These are phyloP conservation scores for Rhynchopsitta pachyrhyncha DNA, from an alignment of 2,113 vertebrate genomes.

Conservation along the genomic window DNA sequence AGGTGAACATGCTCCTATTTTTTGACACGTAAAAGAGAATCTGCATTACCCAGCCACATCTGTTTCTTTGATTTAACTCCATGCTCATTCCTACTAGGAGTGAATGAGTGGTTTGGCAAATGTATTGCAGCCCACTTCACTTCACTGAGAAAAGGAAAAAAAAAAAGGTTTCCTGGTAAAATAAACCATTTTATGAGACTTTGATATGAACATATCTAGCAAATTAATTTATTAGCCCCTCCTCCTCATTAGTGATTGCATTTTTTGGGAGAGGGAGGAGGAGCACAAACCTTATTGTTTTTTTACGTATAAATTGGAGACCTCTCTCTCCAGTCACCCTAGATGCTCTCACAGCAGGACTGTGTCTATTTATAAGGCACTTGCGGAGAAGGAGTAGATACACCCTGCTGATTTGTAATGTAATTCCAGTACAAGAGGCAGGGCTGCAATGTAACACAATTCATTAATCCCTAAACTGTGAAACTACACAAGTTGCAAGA, in stretches of 20 bases:
- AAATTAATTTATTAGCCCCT: background rate
- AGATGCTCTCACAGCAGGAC: background rate
- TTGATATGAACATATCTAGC: background rate
- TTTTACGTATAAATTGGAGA: background rate
- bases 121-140: background rate
- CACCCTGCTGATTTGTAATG: background rate
- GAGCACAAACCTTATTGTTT: background rate
- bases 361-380: background rate
- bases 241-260: background rate
- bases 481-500: background rate
- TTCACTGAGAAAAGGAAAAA: background rate
- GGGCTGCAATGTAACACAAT: background rate
- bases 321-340: background rate
- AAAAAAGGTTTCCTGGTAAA: background rate
- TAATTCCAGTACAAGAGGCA: background rate
- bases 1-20: background rate
- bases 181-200: background rate
- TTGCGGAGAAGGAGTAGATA: background rate
- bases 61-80: conserved; percentile 34
- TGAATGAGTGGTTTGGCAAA: background rate
- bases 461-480: background rate
- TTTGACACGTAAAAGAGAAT: background rate
- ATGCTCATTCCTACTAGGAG: background rate
- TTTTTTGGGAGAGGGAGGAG: background rate
- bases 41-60: conserved; percentile 11